phyloP scores from a whole-genome alignment of 2,113 vertebrate genomes.

The Petrocephalus microphthalmus region DNA sequence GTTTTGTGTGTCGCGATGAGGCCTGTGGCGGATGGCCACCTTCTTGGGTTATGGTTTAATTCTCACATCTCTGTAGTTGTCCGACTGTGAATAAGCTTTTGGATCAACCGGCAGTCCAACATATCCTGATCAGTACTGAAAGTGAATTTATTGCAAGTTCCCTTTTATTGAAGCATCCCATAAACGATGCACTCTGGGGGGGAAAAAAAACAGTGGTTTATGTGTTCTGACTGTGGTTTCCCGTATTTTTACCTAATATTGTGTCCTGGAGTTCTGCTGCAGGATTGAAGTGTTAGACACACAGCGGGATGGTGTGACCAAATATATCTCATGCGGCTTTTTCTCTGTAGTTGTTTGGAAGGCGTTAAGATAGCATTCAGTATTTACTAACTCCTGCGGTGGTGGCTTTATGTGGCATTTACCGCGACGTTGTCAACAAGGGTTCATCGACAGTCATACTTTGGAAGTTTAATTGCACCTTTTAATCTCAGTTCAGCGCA shows the following conservation, averaged over 20 bases:
- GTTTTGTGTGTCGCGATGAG: background rate
- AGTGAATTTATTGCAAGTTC: background rate
- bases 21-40: background rate
- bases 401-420: background rate
- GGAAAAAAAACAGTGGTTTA: background rate
- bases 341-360: background rate
- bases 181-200: background rate
- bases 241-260: background rate
- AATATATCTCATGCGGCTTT: background rate
- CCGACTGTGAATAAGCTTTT: background rate
- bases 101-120: background rate
- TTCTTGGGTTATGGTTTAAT: background rate
- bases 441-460: background rate
- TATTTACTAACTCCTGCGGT: background rate
- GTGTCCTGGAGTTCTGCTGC: background rate
- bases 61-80: background rate
- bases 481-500: background rate
- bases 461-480: background rate
- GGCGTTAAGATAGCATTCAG: background rate
- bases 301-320: too few species aligned
- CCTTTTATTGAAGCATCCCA: background rate
- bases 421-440: background rate
- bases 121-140: background rate
- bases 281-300: background rate
- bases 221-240: background rate